Conservation (phyloP, 2,113 vertebrate genomes). For the Xiphophorus couchianus region DNA sequence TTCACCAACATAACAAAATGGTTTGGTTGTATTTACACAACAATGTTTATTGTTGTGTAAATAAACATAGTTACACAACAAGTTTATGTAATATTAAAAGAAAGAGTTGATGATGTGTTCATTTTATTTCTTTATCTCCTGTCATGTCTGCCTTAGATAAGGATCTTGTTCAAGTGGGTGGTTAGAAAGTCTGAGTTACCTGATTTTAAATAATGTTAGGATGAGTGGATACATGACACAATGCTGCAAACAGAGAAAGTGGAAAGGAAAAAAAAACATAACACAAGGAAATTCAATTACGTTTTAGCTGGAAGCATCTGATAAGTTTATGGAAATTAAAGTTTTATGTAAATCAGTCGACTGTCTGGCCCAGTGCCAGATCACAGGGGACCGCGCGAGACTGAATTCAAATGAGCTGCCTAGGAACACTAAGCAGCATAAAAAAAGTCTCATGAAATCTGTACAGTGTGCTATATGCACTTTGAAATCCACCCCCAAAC, state of each 20-base stretch:
- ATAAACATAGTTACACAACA: neutral
- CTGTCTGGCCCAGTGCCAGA: conserved; percentile 56
- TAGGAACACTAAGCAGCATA: conserved; percentile 35
- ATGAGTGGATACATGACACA: conserved; percentile 29
- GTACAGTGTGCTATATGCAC: conserved; percentile 3
- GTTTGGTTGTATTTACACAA: neutral
- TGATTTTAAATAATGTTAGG: conserved; percentile 1
- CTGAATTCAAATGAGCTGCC: conserved; percentile 66
- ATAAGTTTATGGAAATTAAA: conserved; percentile 77
- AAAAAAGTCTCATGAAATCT: conserved; percentile 26
- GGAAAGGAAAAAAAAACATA: conserved; percentile 2
- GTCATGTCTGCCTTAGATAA: neutral
- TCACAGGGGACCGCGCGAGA: conserved; percentile 46
- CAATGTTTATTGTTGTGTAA: no score
- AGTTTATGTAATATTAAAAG: neutral
- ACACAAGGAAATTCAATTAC: conserved; percentile 56
- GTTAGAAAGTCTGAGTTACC: conserved; percentile 9
- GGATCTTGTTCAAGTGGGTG: no score
- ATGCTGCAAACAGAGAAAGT: conserved; percentile 24
- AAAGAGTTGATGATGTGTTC: neutral
- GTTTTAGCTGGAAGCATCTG: conserved; percentile 66
- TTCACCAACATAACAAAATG: neutral
- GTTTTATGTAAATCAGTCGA: conserved; percentile 75
- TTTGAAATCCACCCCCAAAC: conserved; percentile 22
- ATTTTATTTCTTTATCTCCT: neutral